Conservation (phyloP, 2,113 vertebrate genomes). For the Oryzias javanicus region DNA sequence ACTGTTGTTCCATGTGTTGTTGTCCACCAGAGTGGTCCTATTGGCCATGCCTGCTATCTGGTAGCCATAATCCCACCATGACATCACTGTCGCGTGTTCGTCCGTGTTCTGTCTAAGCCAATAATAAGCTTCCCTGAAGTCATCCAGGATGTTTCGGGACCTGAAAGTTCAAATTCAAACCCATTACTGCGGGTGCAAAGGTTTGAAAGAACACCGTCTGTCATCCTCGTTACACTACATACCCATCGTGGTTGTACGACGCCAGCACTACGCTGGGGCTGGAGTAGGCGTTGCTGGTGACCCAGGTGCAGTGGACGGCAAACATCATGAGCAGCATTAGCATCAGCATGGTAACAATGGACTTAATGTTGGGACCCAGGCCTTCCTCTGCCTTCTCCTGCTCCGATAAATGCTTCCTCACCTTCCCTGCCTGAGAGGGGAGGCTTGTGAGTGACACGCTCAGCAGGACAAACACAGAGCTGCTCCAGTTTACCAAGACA, state of each 20-base stretch:
- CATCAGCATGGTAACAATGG: slow-evolving; percentile 98
- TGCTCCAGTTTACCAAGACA: not conserved
- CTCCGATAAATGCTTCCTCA: slow-evolving; percentile 95
- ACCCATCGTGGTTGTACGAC: slow-evolving; percentile 98
- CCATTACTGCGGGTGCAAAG: too few relatives aligned
- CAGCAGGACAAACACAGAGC: not conserved
- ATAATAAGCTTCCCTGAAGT: slow-evolving; percentile 99
- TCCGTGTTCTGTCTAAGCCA: slow-evolving; percentile 98
- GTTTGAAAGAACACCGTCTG: too few relatives aligned
- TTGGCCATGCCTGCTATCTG: slow-evolving; percentile 99
- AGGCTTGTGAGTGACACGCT: slow-evolving; percentile 37
- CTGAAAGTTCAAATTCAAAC: too few relatives aligned
- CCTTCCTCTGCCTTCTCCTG: slow-evolving; percentile 97
- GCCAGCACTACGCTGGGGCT: slow-evolving; percentile 96
- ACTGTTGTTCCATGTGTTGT: slow-evolving; percentile 99
- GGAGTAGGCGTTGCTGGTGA: slow-evolving; percentile 98
- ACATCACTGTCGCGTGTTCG: slow-evolving; percentile 96
- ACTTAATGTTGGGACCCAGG: slow-evolving; percentile 95
- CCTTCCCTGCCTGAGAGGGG: slow-evolving; percentile 93
- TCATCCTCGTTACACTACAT: not conserved
- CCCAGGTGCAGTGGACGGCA: slow-evolving; percentile 98
- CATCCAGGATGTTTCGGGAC: slow-evolving; percentile 91
- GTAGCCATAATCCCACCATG: slow-evolving; percentile 99
- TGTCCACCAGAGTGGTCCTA: slow-evolving; percentile 94
- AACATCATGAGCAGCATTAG: slow-evolving; percentile 99